Evolutionary conservation across 2,888 invertebrate genomes (phyloP).

Genomic region (Halictus quadricinctus): DNA sequence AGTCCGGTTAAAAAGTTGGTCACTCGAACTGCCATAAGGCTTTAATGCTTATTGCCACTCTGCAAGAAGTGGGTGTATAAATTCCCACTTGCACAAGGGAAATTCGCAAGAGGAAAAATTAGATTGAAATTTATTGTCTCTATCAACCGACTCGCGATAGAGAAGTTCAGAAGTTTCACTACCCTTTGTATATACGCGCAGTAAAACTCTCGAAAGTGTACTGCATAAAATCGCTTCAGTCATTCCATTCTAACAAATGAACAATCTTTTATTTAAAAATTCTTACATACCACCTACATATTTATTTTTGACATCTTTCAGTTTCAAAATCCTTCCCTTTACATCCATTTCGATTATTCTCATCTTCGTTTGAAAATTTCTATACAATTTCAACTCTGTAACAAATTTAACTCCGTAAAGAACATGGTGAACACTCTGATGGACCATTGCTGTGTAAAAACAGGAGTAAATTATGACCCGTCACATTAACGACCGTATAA

Average conservation of each 20-base stretch:
- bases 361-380: neutral
- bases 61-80: neutral
- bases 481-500: no score
- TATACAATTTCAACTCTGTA: no score
- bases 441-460: no score
- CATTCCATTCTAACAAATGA: neutral
- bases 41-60: neutral
- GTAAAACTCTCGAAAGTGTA: neutral
- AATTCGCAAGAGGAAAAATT: neutral
- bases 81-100: neutral
- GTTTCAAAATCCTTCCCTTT: no score
- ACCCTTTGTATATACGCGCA: neutral
- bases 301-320: neutral
- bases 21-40: neutral
- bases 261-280: neutral
- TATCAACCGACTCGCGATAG: neutral
- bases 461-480: no score
- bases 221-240: neutral
- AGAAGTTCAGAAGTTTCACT: neutral
- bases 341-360: neutral
- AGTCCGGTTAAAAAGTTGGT: constrained; percentile 9
- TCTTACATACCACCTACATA: neutral
- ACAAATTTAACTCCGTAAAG: no score
- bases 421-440: no score
- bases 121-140: neutral